phyloP scores from a whole-genome alignment of 1,140 invertebrate genomes.

The Zophobas morio region DNA sequence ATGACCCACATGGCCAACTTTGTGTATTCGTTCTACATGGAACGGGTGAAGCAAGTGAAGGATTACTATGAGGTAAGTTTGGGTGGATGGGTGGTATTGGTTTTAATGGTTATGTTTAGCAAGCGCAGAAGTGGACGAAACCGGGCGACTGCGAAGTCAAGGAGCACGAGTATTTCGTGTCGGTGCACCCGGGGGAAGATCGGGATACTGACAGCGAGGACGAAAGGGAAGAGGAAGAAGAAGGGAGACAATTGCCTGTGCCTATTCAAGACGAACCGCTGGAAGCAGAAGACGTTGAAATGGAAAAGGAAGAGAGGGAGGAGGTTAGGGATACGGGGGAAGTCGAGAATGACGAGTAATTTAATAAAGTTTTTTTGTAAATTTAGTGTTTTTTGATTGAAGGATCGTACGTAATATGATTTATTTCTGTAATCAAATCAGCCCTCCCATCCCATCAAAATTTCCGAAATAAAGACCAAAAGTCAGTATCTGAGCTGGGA shows the following conservation, averaged over 20 bases:
- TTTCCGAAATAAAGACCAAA: conserved; percentile 9
- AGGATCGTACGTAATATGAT: neutral
- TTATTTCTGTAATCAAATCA: conserved; percentile 5
- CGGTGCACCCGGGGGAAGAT: conserved; percentile 68
- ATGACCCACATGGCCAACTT: conserved; percentile 95
- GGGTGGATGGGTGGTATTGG: neutral
- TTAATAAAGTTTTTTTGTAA: conserved; percentile 25
- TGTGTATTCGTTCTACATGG: conserved; percentile 92
- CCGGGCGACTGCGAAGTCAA: conserved; percentile 67
- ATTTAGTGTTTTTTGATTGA: neutral
- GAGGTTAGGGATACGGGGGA: conserved; percentile 56
- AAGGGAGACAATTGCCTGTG: conserved; percentile 55
- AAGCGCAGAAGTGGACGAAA: conserved; percentile 70
- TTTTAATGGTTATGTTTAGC: conserved; percentile 60
- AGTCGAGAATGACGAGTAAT: conserved; percentile 59
- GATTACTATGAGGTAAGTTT: conserved; percentile 69
- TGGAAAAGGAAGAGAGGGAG: conserved; percentile 34
- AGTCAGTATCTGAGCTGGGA: conserved; percentile 21
- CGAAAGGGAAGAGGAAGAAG: conserved; percentile 57
- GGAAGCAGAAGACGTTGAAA: conserved; percentile 54
- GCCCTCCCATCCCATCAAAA: neutral
- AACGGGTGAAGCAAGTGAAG: conserved; percentile 80
- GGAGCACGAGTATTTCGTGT: conserved; percentile 64
- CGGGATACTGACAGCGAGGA: conserved; percentile 67
- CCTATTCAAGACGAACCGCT: conserved; percentile 66